Evolutionary conservation across 2,888 invertebrate species (phyloP).

Genomic region (Amiota communis): DNA sequence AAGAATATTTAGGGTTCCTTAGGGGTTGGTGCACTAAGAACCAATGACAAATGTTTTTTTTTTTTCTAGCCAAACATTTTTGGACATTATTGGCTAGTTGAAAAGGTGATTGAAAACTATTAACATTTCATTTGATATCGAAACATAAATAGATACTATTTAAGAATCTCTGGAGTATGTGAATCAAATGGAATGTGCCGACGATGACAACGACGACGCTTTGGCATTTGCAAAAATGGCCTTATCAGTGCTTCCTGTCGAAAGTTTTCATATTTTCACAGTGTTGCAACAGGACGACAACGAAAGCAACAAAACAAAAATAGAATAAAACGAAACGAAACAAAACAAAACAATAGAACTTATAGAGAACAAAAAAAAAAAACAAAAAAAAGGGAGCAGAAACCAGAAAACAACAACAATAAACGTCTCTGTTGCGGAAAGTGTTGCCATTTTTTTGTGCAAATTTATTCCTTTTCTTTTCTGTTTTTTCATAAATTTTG

Average conservation of each 20-base stretch:
- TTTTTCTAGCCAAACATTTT: no score
- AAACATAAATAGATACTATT: no score
- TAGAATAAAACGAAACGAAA: not conserved
- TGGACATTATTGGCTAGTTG: no score
- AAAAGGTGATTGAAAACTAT: no score
- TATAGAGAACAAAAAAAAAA: conserved; percentile 19
- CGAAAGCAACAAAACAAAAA: conserved; percentile 25
- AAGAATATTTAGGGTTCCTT: no score
- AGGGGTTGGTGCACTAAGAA: no score
- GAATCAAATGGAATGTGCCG: no score
- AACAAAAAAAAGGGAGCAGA: no score
- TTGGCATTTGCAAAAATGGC: conserved; percentile 63
- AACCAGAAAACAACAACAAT: conserved; percentile 48
- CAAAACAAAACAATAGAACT: conserved; percentile 9
- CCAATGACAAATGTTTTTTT: no score
- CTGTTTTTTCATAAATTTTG: conserved; percentile 32
- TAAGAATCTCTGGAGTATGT: no score
- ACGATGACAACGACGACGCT: not conserved
- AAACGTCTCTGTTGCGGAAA: conserved; percentile 49
- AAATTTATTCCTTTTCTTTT: conserved; percentile 8
- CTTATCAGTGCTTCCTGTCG: conserved; percentile 73
- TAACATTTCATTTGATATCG: no score
- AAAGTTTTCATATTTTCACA: conserved; percentile 72
- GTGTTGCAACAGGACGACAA: conserved; percentile 33
- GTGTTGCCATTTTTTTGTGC: conserved; percentile 55